Percentiles rank a stretch among this genome's conserved stretches.
Evolutionary conservation across 2,888 invertebrate genomes (phyloP).

Genomic region (Cantharis rufa): DNA sequence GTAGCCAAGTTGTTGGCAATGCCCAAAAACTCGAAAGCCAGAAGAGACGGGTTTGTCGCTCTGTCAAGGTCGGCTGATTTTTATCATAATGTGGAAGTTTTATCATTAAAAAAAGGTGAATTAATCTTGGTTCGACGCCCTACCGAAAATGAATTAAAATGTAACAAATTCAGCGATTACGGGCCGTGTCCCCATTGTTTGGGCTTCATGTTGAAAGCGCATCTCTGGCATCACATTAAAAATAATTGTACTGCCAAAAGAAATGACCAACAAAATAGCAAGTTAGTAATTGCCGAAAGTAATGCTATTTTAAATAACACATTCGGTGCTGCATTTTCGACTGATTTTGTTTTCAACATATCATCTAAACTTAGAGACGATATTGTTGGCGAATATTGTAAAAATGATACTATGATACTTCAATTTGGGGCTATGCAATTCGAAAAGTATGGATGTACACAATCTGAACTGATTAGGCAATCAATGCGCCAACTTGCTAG

Average conservation of each 20-base stretch:
- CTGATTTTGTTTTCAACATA: not conserved
- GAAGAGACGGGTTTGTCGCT: not conserved
- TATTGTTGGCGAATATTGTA: not conserved
- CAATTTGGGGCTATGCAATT: conserved; percentile 11
- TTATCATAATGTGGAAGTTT: not conserved
- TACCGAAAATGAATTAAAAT: not conserved
- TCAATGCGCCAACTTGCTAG: conserved; percentile 14
- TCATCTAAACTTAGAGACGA: not conserved
- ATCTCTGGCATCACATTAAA: not conserved
- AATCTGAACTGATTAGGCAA: conserved; percentile 17
- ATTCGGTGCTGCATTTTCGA: conserved; percentile 3
- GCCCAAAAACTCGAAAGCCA: not conserved
- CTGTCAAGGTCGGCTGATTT: not conserved
- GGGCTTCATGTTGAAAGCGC: not conserved
- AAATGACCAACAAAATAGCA: no score
- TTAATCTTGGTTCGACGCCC: not conserved
- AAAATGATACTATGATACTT: conserved; percentile 12
- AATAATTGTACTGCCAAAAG: not conserved
- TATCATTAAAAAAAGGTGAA: not conserved
- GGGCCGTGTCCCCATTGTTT: not conserved
- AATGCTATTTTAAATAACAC: not conserved
- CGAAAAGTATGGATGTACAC: conserved; percentile 18
- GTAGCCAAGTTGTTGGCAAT: not conserved
- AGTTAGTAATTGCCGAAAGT: not conserved
- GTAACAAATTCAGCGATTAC: not conserved